These are phyloP conservation scores for Ganaspis sp. DNA, from an alignment of 1,140 invertebrate species.

Conservation along the genomic window DNA sequence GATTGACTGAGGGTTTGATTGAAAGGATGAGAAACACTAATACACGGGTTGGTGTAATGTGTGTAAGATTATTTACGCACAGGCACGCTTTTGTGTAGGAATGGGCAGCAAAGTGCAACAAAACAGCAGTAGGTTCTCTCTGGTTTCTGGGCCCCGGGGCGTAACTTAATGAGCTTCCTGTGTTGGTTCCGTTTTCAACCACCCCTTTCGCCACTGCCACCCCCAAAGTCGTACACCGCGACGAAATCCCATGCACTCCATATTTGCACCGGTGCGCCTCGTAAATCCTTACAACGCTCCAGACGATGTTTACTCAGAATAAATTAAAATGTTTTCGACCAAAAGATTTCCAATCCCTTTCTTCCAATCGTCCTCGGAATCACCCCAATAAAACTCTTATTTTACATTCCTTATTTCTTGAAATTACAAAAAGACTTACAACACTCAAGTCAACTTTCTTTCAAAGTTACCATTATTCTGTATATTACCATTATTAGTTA, in stretches of 20 bases:
- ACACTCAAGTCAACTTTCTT: background rate
- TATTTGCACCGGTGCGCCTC: slow-evolving; percentile 13
- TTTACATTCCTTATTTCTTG: too few relatives aligned
- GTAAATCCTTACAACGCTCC: slow-evolving; percentile 9
- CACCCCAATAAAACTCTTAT: too few relatives aligned
- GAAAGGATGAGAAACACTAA: background rate
- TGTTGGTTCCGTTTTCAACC: slow-evolving; percentile 61
- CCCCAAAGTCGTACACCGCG: background rate
- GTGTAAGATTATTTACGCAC: slow-evolving; percentile 17
- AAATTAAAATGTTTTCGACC: slow-evolving; percentile 24
- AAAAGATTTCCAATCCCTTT: background rate
- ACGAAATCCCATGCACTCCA: slow-evolving; percentile 8
- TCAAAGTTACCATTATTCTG: too few relatives aligned
- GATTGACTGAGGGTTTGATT: too few relatives aligned
- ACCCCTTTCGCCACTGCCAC: slow-evolving; percentile 8
- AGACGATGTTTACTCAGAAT: slow-evolving; percentile 15
- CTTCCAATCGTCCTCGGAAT: background rate
- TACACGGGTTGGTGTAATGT: slow-evolving; percentile 33
- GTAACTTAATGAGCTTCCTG: slow-evolving; percentile 65
- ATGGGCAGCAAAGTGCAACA: slow-evolving; percentile 20
- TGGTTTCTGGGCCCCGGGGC: slow-evolving; percentile 57
- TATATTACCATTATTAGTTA: too few relatives aligned
- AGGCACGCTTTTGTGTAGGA: slow-evolving; percentile 34
- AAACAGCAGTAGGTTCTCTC: slow-evolving; percentile 45
- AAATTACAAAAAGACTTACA: too few relatives aligned